Base-by-base conservation (phyloP, 2,113 vertebrate genomes). In the Phycodurus eques region DNA sequence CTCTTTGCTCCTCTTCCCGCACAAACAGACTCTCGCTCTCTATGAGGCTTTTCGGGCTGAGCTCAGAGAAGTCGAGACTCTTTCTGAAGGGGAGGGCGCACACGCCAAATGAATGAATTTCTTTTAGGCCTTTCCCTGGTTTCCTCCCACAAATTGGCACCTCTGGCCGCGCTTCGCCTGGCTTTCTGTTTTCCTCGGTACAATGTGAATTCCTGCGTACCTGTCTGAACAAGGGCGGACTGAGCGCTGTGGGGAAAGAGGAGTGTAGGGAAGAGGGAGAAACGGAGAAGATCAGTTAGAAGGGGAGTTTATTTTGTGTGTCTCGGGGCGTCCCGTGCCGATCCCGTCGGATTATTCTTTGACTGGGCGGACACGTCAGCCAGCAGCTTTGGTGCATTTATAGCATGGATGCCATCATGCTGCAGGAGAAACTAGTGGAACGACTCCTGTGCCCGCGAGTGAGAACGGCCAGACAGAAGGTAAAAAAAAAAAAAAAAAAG, bases 391-490 rank as follows among this genome's bases (percentile, higher is more conserved):
- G 70, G 86, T 80, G 87, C 15, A 68, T 78, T 85, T 82, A 12
- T 86, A 83, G 85, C 80, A 98, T 99, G 98, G 95, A 99, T 91
- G 93, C 96, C 66, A 94, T 98, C 92, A 94, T 96, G 72, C 92
- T 98, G 79, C 97, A 97, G 90, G 96, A 96, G 87, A 96, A 95
- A 85, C 92, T 99, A 73, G 96, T 96, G 82, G 98, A 98, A 88
- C 93, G 94, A 82, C 92, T 98, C 88, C 92, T 99, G 74, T 97
- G 96, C 62, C 96, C 96, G 1, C 91, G 95, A 89, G 93, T 94
- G 74, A 95, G 94, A 90, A 94, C 95, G 0, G 91, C 92, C 86
- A 91, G 92, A 85, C 94, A 95, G 90, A 96, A 97, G 96, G 96
- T 97, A 96, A 35, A 65, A 47, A 69, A 47, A 69, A 35, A 67